These are phyloP conservation scores for Equus przewalskii DNA, from an alignment of 2,113 vertebrate species.

Conservation along the genomic window DNA sequence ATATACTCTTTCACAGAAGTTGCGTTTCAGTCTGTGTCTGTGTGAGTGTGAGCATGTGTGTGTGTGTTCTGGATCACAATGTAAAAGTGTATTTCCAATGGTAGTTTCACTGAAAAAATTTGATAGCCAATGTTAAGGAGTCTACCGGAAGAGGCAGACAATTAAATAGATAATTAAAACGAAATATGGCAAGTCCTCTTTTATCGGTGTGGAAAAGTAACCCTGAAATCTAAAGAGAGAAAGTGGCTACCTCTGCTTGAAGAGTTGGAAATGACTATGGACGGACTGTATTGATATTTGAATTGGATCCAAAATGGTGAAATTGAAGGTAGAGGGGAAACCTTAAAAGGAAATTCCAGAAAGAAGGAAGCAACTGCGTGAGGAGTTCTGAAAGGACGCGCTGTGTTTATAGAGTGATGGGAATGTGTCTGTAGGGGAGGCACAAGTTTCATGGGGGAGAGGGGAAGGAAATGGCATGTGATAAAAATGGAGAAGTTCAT, in stretches of 20 bases:
- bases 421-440: neutral
- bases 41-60: neutral
- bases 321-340: neutral
- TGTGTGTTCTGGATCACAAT: neutral
- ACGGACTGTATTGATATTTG: neutral
- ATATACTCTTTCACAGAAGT: neutral
- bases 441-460: neutral
- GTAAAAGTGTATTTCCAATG: neutral
- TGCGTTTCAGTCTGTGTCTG: neutral
- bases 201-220: neutral
- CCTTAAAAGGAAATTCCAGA: neutral
- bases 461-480: neutral
- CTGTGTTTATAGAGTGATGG: neutral
- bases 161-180: neutral
- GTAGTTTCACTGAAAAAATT: neutral
- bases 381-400: neutral
- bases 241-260: neutral
- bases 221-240: neutral
- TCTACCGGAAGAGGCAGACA: neutral
- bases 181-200: neutral
- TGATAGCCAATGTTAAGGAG: neutral
- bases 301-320: conserved; percentile 31
- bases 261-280: neutral
- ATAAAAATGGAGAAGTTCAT: neutral
- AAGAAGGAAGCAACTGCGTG: neutral